Evolutionary conservation across 2,797 vertebrate genomes (phyloP), one percentile per base, ranked within the genome.

Genomic region (Falco concolor): DNA sequence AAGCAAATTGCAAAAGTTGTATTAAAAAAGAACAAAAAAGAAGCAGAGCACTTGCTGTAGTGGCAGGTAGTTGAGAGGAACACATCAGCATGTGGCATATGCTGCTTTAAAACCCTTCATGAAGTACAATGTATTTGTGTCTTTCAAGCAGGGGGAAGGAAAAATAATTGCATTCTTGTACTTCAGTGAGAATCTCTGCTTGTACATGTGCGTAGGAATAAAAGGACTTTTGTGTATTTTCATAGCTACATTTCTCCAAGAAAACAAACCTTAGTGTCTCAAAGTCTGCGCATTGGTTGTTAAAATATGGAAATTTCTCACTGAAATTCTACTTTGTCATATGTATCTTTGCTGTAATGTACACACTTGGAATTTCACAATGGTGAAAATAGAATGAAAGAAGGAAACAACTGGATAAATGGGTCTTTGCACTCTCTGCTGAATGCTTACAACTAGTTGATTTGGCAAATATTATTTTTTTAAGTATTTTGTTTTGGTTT

Each of bases 401-500:
- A 70, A 82, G 25, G 56, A 84, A 86, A 78, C 59, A 88, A 78
- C 12, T 42, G 42, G 23, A 40, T 88, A 94, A 94, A 76, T 30
- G 49, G 16, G 42, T 76, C 85, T 90, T 93, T 83, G 57, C 75
- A 86, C 44, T 88, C 65, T 87, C 30, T 81, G 54, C 57, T 75
- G 60, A 92, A 93, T 54, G 28, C 67, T 61, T 75, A 56, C n/a
- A 64, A 61, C 81, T 87, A 64, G 34, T 63, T 93, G 70, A 44
- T 47, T 57, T 81, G 42, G 30, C 19, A 36, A 69, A 92, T 95
- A 83, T 72, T 89, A 85, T 40, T 90, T 94, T 92, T 91, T 75
- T 54, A 94, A 87, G 72, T 86, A 84, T 90, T 93, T 88, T 77
- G 74, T 82, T 88, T 89, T 88, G 56, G 89, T 92, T 75, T 88